Evolutionary conservation across 2,888 invertebrate species (phyloP).

Genomic region (Folsomia manolachei): DNA sequence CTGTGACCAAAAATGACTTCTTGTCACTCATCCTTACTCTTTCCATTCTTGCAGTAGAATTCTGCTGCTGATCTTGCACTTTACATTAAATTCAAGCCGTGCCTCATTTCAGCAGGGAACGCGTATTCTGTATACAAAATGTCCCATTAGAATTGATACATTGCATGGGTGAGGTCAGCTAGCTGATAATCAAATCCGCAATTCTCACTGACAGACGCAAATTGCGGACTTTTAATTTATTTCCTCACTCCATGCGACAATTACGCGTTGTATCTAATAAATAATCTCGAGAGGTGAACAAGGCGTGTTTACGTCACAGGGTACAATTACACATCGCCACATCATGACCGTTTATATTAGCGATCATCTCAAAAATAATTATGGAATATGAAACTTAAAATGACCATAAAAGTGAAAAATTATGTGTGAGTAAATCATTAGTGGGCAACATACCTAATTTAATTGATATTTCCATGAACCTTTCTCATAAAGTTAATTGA

Average conservation of each 20-base stretch:
- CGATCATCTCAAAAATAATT: background rate
- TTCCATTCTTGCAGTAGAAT: background rate
- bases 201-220: background rate
- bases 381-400: background rate
- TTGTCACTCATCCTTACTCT: no score
- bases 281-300: background rate
- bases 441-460: background rate
- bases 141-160: slow-evolving; percentile 20
- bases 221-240: background rate
- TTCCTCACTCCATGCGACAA: background rate
- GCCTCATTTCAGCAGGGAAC: slow-evolving; percentile 35
- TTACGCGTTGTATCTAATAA: background rate
- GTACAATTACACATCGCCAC: background rate
- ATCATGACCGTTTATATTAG: no score
- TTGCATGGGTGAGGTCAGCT: slow-evolving; percentile 2
- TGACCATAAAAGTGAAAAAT: background rate
- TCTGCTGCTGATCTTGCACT: slow-evolving; percentile 11
- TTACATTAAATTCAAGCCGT: slow-evolving; percentile 43
- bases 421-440: background rate
- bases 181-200: slow-evolving; percentile 8
- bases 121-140: background rate
- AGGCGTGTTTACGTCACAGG: background rate
- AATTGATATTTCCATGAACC: background rate
- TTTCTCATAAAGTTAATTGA: background rate
- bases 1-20: no score